Evolutionary conservation across 2,888 invertebrate genomes (phyloP), one percentile per base, ranked within the genome.

Genomic region (Frankliniella fusca): DNA sequence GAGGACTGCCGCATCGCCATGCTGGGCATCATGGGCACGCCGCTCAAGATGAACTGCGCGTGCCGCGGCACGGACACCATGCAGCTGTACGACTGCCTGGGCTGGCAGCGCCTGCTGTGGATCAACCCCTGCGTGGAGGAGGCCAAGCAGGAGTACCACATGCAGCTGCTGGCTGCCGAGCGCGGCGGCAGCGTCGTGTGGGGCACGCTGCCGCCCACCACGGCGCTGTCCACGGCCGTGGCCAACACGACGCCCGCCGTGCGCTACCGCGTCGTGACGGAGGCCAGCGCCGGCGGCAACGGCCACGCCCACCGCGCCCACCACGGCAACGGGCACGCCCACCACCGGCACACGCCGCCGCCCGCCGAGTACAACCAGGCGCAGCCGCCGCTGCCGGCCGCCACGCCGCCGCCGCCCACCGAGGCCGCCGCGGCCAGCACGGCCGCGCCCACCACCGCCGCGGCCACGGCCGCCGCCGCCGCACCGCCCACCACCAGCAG

Each of bases 91-190:
- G 94, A 95, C 86, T 97, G 97, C 86, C 91, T 96, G 0, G 96
- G 96, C 82, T 97, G 97, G 96, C 95, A 96, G 86, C 88, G 96
- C 83, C 91, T 96, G 76, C 90, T 97, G 70, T 97, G 97, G 96
- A 93, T 96, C 83, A 97, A 97, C 88, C 95, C 96, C 82, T 97
- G 97, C 88, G 96, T 97, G 86, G 96, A 95, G 87, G 95, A 96
- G 89, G 94, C 95, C 20, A 96, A 96, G 89, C 94, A 95, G 87
- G 95, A 96, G 88, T 96, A 94, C 88, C 96, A 96, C 87, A 90
- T 92, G 87, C 87, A 88, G 54, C 88, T 89, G 85, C 87, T 86
- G 81, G 82, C 84, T n/a, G 81, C 84, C 23, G 83, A 84, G 83
- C 48, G 79, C 83, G 49, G 84, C 81, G 12, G 76, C 84, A n/a